Evolutionary conservation across 2,797 vertebrate genomes (phyloP), one percentile per base, ranked within the genome.

Genomic region (Malurus leucopterus): DNA sequence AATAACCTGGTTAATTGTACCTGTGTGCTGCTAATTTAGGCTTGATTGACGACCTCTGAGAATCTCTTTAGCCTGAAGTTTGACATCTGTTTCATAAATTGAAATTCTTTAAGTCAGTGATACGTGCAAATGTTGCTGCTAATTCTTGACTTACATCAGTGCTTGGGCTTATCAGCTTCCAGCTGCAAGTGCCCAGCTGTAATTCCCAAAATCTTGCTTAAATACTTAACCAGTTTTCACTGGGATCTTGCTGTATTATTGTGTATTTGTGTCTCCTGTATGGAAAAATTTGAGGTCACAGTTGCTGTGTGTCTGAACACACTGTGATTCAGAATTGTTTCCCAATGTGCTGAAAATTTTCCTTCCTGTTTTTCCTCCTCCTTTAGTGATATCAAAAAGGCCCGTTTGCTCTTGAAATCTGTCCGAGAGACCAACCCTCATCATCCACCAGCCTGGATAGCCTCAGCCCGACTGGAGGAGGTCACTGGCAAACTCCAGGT

Each of bases 391-490:
- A 99, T 99, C 94, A 99, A 99, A 95, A 99, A 99, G 95, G 99
- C 99, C 9, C 98, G 99, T 44, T 97, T 99, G 80, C 98, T 99
- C 12, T 96, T 99, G 82, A 99, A 99, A 81, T 99, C 99, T 3
- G 99, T 99, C 70, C 97, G 99, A 58, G 99, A 99, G 96, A 99
- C 99, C 14, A 99, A 99, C 84, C 99, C 99, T 22, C 99, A 99
- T 76, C 99, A 99, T 73, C 99, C 99, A 0, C 99, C 99, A 30
- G 99, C 99, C 43, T 99, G 99, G 99, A 99, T 99, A 49, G 99
- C 99, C 0, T 99, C 99, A 26, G 99, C 99, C 51, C 98, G 98
- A 70, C 95, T 99, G 91, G 99, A 99, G 86, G 99, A 99, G 91
- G 99, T 99, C 92, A 99, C 99, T 0, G 99, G 99, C 44, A 99